Percentiles rank a stretch among this genome's conserved stretches.
Conservation (phyloP, 2,888 invertebrate species). For the Caradrina clavipalpis region DNA sequence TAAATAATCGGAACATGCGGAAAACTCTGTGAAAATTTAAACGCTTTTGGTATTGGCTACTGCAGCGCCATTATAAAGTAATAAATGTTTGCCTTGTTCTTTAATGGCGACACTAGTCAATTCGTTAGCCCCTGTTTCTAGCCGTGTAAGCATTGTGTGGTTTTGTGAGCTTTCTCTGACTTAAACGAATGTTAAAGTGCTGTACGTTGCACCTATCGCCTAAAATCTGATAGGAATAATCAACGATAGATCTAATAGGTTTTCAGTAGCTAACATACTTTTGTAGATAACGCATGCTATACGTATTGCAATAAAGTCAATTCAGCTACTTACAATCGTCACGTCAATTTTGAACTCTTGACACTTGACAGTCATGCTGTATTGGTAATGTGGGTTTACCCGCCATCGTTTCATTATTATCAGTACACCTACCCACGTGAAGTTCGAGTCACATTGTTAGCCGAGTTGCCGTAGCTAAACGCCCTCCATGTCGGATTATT, state of each 20-base stretch:
- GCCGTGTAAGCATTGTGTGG: background rate
- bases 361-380: background rate
- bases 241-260: too few species aligned
- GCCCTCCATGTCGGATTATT: conserved; percentile 16
- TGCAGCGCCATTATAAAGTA: conserved; percentile 1
- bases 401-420: conserved; percentile 15
- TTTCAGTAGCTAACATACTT: background rate
- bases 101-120: conserved; percentile 1
- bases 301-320: background rate
- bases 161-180: background rate
- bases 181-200: too few species aligned
- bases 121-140: conserved; percentile 3
- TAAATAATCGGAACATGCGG: conserved; percentile 50
- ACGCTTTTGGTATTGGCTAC: conserved; percentile 21
- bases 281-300: too few species aligned
- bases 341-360: conserved; percentile 28
- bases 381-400: conserved; percentile 1
- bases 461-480: conserved; percentile 17
- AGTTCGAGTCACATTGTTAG: conserved; percentile 13
- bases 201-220: too few species aligned
- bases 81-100: conserved; percentile 9
- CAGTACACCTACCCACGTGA: background rate
- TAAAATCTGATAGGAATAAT: too few species aligned
- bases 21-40: conserved; percentile 34
- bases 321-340: background rate